Evolutionary conservation across 2,888 invertebrate genomes (phyloP).

Genomic region (Leptopilina syphax): DNA sequence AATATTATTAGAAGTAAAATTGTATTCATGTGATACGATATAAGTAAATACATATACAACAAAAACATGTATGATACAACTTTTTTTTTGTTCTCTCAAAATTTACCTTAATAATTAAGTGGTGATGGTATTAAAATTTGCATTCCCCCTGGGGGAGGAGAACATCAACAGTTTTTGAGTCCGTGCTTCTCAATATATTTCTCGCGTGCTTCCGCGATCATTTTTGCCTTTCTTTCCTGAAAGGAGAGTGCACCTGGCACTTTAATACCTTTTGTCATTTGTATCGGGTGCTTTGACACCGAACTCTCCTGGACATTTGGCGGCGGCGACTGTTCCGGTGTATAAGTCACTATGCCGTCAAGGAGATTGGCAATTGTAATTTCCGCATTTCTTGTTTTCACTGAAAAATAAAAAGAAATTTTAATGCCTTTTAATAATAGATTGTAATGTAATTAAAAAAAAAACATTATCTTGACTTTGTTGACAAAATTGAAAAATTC

Average conservation of each 20-base stretch:
- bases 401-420: conserved; percentile 74
- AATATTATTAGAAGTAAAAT: conserved; percentile 68
- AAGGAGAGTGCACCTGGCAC: conserved; percentile 86
- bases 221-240: conserved; percentile 87
- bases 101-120: conserved; percentile 54
- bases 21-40: conserved; percentile 67
- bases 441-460: not conserved
- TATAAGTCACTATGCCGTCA: conserved; percentile 85
- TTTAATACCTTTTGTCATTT: conserved; percentile 67
- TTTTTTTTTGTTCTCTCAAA: conserved; percentile 55
- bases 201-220: conserved; percentile 87
- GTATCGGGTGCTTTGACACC: conserved; percentile 58
- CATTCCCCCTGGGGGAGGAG: conserved; percentile 50
- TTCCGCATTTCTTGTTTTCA: conserved; percentile 86
- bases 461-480: not conserved
- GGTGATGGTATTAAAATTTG: conserved; percentile 55
- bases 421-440: not conserved
- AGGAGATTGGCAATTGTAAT: conserved; percentile 89
- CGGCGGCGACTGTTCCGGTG: conserved; percentile 76
- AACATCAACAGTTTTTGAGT: conserved; percentile 76
- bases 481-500: not conserved
- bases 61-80: conserved; percentile 64
- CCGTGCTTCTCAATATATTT: conserved; percentile 89
- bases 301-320: conserved; percentile 58
- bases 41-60: conserved; percentile 69